phyloP scores from a whole-genome alignment of 2,797 vertebrate species.

The Poecilia velifera region DNA sequence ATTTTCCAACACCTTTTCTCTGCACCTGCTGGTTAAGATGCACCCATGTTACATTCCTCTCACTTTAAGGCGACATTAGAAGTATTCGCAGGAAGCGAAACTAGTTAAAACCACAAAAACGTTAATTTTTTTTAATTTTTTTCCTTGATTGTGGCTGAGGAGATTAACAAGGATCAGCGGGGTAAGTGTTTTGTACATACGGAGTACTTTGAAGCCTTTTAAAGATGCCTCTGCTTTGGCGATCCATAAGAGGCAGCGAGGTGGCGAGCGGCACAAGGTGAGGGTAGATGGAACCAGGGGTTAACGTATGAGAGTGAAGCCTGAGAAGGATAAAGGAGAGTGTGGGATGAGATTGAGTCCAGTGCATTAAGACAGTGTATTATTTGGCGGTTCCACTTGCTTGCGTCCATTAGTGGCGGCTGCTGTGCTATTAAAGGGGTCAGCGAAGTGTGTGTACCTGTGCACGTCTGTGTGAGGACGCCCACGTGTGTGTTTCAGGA shows the following conservation, averaged over 20 bases:
- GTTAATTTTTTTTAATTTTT: background rate
- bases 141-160: conserved; percentile 9
- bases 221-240: conserved; percentile 62
- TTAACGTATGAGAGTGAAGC: conserved; percentile 67
- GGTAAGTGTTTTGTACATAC: conserved; percentile 59
- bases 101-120: background rate
- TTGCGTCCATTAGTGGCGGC: conserved; percentile 78
- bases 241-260: conserved; percentile 57
- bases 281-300: conserved; percentile 66
- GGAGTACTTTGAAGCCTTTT: conserved; percentile 71
- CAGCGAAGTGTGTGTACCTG: conserved; percentile 71
- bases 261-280: conserved; percentile 48
- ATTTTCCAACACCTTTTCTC: conserved; percentile 53
- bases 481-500: conserved; percentile 65
- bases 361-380: conserved; percentile 83
- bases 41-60: conserved; percentile 10
- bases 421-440: conserved; percentile 79
- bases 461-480: conserved; percentile 41
- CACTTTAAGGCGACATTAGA: conserved; percentile 23
- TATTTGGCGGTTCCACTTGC: conserved; percentile 82
- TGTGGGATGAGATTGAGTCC: conserved; percentile 75
- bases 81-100: conserved; percentile 19
- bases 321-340: conserved; percentile 58
- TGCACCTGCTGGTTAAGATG: conserved; percentile 59
- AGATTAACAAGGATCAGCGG: conserved; percentile 37